Evolutionary conservation across 2,113 vertebrate genomes (phyloP).

Genomic region (Platycercus adscitus): DNA sequence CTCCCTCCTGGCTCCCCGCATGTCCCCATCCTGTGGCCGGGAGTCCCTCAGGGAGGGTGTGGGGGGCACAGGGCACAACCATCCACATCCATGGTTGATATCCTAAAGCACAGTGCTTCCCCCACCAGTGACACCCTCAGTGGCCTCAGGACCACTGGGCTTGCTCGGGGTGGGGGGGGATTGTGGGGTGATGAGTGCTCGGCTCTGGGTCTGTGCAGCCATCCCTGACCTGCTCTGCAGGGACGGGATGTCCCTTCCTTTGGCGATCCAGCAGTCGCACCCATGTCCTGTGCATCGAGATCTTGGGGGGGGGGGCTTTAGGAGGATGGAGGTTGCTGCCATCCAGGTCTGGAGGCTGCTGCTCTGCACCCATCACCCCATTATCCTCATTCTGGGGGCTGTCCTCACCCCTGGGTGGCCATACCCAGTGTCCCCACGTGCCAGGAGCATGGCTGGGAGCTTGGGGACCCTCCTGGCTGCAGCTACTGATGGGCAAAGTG

Average conservation of each 20-base stretch:
- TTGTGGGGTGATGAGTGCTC: neutral
- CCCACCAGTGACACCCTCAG: accelerated
- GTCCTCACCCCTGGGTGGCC: neutral
- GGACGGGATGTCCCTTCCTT: neutral
- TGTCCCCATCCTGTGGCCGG: neutral
- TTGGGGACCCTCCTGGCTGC: neutral
- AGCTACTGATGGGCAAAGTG: neutral
- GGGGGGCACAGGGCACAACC: neutral
- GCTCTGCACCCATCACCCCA: neutral
- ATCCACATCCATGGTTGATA: no score
- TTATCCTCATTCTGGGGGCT: neutral
- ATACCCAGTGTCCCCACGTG: neutral
- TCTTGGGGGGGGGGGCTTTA: neutral
- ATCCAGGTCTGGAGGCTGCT: neutral
- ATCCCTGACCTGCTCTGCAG: neutral
- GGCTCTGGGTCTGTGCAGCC: accelerated
- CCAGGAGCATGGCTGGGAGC: neutral
- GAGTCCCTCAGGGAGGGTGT: neutral
- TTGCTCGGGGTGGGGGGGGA: neutral
- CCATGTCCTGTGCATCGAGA: neutral
- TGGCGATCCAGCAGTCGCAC: accelerated
- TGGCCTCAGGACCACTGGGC: neutral
- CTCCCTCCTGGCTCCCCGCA: neutral
- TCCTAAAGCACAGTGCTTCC: neutral
- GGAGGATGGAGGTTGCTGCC: neutral